These are phyloP conservation scores for Anastatus disparis DNA, from an alignment of 1,140 invertebrate genomes.

Conservation along the genomic window DNA sequence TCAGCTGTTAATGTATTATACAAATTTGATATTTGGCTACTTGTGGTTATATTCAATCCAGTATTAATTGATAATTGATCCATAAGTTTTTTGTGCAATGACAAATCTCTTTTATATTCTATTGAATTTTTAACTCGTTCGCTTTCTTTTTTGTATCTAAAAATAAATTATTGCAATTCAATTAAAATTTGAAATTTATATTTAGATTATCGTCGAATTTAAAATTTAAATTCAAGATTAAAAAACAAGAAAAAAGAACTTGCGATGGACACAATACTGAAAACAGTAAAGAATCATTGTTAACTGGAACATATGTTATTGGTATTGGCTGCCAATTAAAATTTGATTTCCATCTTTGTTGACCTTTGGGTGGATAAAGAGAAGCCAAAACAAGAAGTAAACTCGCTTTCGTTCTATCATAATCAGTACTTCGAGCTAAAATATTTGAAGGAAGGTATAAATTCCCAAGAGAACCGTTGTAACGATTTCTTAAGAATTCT, in stretches of 20 bases:
- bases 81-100: conserved; percentile 9
- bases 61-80: conserved; percentile 5
- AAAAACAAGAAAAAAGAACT: background rate
- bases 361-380: conserved; percentile 65
- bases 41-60: conserved; percentile 12
- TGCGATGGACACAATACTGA: conserved; percentile 29
- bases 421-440: conserved; percentile 64
- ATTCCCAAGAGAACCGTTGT: conserved; percentile 65
- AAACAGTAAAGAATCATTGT: conserved; percentile 47
- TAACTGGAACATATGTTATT: conserved; percentile 41
- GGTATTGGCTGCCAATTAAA: conserved; percentile 59
- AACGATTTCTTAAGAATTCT: conserved; percentile 66
- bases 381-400: conserved; percentile 68
- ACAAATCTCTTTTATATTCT: background rate
- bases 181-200: background rate
- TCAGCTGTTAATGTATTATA: conserved; percentile 36
- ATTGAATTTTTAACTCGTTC: background rate
- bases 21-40: background rate
- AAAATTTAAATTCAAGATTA: no score
- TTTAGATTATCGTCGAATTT: background rate
- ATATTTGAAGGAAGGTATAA: conserved; percentile 65
- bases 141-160: conserved; percentile 3
- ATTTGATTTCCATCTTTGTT: conserved; percentile 64
- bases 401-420: conserved; percentile 71
- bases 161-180: no score